These are phyloP conservation scores for Leuctra nigra DNA, from an alignment of 2,888 invertebrate species.

Conservation along the genomic window DNA sequence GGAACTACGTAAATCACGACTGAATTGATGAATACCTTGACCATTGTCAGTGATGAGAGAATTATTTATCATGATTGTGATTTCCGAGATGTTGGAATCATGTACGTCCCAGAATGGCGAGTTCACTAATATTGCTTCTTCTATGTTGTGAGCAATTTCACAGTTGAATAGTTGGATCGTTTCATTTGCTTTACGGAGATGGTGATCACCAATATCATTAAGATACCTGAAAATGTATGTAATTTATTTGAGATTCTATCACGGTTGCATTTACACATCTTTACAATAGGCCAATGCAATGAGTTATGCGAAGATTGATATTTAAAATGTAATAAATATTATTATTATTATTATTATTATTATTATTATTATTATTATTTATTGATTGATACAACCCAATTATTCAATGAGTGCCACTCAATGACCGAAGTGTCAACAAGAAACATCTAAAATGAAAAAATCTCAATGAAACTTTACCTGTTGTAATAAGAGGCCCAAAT, in stretches of 20 bases:
- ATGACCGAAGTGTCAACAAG: no score
- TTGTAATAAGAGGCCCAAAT: slow-evolving; percentile 82
- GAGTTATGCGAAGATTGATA: no score
- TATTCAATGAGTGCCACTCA: neutral
- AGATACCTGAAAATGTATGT: slow-evolving; percentile 38
- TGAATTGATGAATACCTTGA: slow-evolving; percentile 68
- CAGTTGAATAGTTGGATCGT: slow-evolving; percentile 72
- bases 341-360: no score
- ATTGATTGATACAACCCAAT: no score
- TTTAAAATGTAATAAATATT: no score
- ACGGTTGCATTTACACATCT: no score
- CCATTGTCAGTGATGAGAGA: slow-evolving; percentile 82
- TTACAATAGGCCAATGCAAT: no score
- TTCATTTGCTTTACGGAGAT: slow-evolving; percentile 81
- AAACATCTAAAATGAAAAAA: no score
- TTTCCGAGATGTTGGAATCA: slow-evolving; percentile 81
- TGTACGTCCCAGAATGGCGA: slow-evolving; percentile 84
- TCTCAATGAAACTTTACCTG: slow-evolving; percentile 31
- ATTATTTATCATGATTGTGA: slow-evolving; percentile 81
- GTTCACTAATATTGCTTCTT: slow-evolving; percentile 74
- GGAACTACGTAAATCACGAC: slow-evolving; percentile 83
- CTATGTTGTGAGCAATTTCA: slow-evolving; percentile 70
- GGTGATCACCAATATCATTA: slow-evolving; percentile 79
- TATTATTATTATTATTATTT: no score
- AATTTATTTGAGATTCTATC: no score